phyloP scores from a whole-genome alignment of 2,797 vertebrate genomes.

The Botia kubotai region DNA sequence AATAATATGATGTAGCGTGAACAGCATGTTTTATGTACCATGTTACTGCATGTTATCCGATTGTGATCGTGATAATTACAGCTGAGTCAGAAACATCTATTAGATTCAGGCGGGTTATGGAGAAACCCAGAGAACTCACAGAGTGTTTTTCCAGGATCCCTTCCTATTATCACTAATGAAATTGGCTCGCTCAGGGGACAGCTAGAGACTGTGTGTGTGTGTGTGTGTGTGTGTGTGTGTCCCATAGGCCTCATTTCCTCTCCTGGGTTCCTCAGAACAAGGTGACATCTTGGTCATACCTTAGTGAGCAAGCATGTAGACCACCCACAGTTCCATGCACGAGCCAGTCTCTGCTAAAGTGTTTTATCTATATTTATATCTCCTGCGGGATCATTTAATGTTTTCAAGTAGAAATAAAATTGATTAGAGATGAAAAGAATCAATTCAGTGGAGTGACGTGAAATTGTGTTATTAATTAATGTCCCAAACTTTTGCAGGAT shows the following conservation, averaged over 20 bases:
- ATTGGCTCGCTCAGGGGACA: slow-evolving; percentile 41
- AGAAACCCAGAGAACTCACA: slow-evolving; percentile 10
- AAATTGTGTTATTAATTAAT: neutral
- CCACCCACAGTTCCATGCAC: slow-evolving; percentile 17
- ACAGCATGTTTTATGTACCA: too few relatives aligned
- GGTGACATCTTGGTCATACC: neutral
- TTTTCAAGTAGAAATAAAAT: neutral
- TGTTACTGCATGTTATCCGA: too few relatives aligned
- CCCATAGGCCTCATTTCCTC: neutral
- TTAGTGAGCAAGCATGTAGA: neutral
- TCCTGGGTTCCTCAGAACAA: neutral
- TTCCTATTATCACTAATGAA: slow-evolving; percentile 43
- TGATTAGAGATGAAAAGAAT: neutral
- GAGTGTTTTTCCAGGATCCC: slow-evolving; percentile 2
- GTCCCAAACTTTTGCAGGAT: neutral
- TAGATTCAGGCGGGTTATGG: neutral
- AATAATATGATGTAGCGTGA: too few relatives aligned
- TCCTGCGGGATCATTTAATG: neutral
- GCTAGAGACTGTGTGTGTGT: slow-evolving; percentile 24
- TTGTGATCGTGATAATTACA: neutral
- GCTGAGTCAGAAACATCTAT: neutral
- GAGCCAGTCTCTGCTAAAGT: neutral
- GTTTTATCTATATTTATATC: slow-evolving; percentile 14
- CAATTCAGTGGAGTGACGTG: neutral
- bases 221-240: slow-evolving; percentile 13